A percentile compares a stretch with the other conserved stretches of the same genome.
phyloP scores from a whole-genome alignment of 2,888 invertebrate genomes.

The Carabus problematicus region DNA sequence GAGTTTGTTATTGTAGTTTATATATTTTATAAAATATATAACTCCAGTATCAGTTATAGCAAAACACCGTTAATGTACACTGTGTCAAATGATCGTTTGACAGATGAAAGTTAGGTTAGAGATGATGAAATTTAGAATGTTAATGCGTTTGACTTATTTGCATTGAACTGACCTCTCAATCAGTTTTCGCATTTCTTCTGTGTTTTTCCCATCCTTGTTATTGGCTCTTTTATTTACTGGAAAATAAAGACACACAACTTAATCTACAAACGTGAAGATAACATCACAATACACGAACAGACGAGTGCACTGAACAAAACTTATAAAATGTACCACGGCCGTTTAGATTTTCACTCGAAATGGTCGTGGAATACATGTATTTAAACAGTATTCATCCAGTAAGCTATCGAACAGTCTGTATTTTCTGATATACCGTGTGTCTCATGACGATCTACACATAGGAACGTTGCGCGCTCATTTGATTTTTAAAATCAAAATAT shows the following conservation, averaged over 20 bases:
- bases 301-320: no score
- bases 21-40: neutral
- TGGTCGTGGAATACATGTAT: no score
- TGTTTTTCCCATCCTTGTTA: conserved; percentile 91
- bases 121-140: conserved; percentile 16
- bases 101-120: neutral
- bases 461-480: no score
- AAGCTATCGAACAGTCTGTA: no score
- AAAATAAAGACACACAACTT: conserved; percentile 55
- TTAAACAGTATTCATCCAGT: no score
- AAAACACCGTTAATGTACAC: no score
- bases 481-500: no score
- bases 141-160: conserved; percentile 32
- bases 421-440: no score
- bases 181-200: conserved; percentile 96
- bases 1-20: neutral
- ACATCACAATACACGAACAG: conserved; percentile 59
- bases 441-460: no score
- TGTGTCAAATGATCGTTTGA: conserved; percentile 1
- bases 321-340: no score
- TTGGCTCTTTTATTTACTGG: conserved; percentile 71
- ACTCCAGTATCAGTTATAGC: neutral
- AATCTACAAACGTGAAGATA: conserved; percentile 63
- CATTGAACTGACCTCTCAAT: conserved; percentile 88
- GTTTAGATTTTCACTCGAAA: no score